phyloP scores from a whole-genome alignment of 2,113 vertebrate genomes.

The Corydoras sp. region DNA sequence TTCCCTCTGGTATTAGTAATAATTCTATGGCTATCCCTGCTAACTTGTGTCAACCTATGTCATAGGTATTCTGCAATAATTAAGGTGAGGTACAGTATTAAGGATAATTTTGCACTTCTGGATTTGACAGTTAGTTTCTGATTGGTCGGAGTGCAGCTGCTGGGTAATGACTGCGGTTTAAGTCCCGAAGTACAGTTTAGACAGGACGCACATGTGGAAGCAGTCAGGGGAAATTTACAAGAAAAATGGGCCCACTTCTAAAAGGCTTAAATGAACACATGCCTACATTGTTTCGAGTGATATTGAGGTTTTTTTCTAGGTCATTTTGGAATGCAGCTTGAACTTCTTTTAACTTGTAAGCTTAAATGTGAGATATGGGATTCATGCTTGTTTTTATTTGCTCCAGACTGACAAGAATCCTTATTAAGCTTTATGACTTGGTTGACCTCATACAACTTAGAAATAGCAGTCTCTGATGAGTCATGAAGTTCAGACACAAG shows the following conservation, averaged over 20 bases:
- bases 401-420: background rate
- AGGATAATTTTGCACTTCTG: slow-evolving; percentile 4
- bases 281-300: slow-evolving; percentile 12
- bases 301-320: slow-evolving; percentile 8
- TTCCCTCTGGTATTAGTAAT: too few relatives aligned
- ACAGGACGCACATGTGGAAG: slow-evolving; percentile 55
- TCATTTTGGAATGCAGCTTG: slow-evolving; percentile 6
- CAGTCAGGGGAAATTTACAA: slow-evolving; percentile 48
- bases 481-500: background rate
- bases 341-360: slow-evolving; percentile 7
- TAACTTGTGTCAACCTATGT: too few relatives aligned
- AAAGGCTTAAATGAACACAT: slow-evolving; percentile 44
- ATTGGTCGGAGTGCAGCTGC: slow-evolving; percentile 50
- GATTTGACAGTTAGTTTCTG: slow-evolving; percentile 29
- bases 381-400: slow-evolving; percentile 10
- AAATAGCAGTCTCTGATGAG: slow-evolving; percentile 9
- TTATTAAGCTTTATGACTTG: slow-evolving; percentile 9
- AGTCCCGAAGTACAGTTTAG: slow-evolving; percentile 39
- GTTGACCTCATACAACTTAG: slow-evolving; percentile 9
- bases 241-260: slow-evolving; percentile 39
- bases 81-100: background rate
- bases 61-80: background rate
- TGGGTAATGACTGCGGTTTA: slow-evolving; percentile 51
- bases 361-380: slow-evolving; percentile 9
- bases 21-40: too few relatives aligned